Evolutionary conservation across 2,797 vertebrate species (phyloP), one percentile per base, ranked within the genome.

Genomic region (Anabacerthia variegaticeps): DNA sequence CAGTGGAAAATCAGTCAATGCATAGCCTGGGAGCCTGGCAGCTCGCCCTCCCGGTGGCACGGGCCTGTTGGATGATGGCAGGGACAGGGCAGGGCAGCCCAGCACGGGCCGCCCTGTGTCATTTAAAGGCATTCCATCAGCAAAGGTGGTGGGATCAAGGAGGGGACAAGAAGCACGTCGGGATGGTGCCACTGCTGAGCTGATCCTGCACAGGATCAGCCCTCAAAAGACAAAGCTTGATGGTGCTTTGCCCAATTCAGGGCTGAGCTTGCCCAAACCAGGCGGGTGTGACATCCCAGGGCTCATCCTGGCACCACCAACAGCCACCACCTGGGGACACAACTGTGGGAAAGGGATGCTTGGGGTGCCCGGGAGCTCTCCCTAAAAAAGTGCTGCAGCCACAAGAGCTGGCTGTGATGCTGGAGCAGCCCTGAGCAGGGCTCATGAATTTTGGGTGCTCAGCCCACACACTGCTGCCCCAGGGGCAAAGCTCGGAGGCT

Each of bases 1-100:
- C 82, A 96, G 95, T 95, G 97, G 96, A 95, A 96, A 97, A 97
- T 89, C 44, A 89, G 90, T 94, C 92, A 85, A 68, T 96, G 95
- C 90, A 93, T 78, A 79, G 78, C 93, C 97, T 73, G 51, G 52
- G 83, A 86, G 89, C 85, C 30, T 46, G 85, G 86, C 88, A 78
- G 68, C 73, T 85, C 67, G 65, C 72, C 46, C 71, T 92, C 52
- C 30, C 0, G 3, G 7, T 0, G 7, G 49, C 12, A 4, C 16
- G 6, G 84, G 67, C 46, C 62, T 1, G 44, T 34, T 30, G 59
- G 79, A 30, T 1, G 32, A 34, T 12, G 43, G 62, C 34, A 62
- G 73, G 63, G 49, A 71, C 26, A 27, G 69, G 43, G 61, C 58
- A 75, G 46, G 61, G 77, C 59, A 85, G 65, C 37, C 73, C 83